Evolutionary conservation across 2,797 vertebrate species (phyloP).

Genomic region (Perodicticus potto): DNA sequence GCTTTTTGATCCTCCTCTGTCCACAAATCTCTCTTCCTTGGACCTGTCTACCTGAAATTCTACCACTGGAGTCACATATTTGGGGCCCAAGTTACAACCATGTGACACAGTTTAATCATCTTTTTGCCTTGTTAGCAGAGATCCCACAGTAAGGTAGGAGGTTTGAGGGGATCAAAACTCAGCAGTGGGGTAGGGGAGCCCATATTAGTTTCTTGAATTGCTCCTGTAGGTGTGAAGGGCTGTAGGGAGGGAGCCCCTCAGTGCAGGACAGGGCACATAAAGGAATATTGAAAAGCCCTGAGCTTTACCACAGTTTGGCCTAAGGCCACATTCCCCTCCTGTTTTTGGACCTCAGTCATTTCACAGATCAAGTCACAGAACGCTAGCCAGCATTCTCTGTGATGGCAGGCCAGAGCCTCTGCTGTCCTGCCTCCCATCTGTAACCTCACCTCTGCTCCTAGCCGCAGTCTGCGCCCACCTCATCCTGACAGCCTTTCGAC

Average conservation of each 20-base stretch:
- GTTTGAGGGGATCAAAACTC: background rate
- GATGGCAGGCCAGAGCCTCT: background rate
- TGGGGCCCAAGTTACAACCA: background rate
- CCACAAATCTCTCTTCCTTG: constrained; percentile 6
- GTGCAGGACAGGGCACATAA: background rate
- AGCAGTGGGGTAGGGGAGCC: background rate
- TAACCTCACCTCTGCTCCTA: background rate
- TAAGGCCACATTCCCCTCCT: background rate
- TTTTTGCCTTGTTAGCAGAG: constrained; percentile 40
- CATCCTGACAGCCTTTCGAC: background rate
- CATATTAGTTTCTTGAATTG: background rate
- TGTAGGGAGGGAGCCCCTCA: background rate
- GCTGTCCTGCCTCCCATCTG: background rate
- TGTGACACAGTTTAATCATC: background rate
- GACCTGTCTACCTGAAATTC: constrained; percentile 12
- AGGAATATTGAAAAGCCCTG: background rate
- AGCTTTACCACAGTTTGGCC: background rate
- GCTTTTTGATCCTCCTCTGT: background rate
- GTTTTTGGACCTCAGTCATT: background rate
- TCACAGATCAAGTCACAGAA: background rate
- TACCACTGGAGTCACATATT: background rate
- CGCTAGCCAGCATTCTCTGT: background rate
- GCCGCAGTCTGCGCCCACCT: background rate
- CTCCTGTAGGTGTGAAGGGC: too few species aligned
- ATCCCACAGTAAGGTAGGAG: background rate